phyloP scores from a whole-genome alignment of 2,113 vertebrate genomes.

The Agelaius tricolor region DNA sequence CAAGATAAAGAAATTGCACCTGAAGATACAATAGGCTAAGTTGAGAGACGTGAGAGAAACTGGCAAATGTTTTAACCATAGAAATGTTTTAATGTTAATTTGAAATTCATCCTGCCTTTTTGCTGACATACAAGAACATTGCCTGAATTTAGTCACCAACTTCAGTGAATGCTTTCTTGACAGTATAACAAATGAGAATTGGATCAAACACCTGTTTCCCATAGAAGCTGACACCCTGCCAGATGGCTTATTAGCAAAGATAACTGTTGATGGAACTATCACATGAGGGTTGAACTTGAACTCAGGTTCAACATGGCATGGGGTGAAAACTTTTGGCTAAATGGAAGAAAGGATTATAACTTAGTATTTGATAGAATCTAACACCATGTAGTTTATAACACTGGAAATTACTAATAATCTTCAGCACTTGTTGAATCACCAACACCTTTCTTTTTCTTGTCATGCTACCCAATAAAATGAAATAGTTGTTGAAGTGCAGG shows the following conservation, averaged over 20 bases:
- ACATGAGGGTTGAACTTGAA: background rate
- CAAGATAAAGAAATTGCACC: background rate
- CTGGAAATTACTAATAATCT: background rate
- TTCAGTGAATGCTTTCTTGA: background rate
- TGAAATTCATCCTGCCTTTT: constrained; percentile 6
- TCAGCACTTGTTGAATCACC: background rate
- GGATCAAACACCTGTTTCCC: constrained; percentile 41
- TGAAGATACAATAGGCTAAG: background rate
- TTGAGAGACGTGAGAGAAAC: background rate
- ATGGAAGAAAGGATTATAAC: background rate
- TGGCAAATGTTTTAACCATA: background rate
- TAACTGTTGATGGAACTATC: background rate
- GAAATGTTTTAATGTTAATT: constrained; percentile 5
- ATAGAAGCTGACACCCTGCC: constrained; percentile 48
- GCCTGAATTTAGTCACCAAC: constrained; percentile 44
- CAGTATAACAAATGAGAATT: constrained; percentile 30
- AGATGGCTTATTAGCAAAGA: constrained; percentile 47
- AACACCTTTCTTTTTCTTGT: background rate
- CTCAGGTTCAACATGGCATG: background rate
- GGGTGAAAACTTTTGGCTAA: background rate
- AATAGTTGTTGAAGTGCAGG: background rate
- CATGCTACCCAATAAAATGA: background rate
- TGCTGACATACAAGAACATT: constrained; percentile 5
- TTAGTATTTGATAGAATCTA: background rate
- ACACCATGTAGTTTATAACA: background rate